Conservation (phyloP, 1,140 invertebrate species). For the Capitella teleta region DNA sequence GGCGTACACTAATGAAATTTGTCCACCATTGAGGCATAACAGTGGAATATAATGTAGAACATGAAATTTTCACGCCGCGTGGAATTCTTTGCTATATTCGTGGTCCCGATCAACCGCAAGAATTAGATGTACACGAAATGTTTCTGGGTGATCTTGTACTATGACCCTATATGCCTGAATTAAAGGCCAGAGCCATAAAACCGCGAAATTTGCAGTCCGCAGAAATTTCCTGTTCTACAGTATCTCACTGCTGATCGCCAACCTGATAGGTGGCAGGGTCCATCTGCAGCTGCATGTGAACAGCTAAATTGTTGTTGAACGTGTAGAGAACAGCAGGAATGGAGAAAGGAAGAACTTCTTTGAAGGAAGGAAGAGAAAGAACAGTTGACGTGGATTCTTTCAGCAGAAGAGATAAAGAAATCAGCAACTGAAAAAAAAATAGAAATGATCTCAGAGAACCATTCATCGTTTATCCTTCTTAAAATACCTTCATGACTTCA, state of each 20-base stretch:
- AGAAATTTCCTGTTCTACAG: too few relatives aligned
- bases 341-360: conserved; percentile 21
- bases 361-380: conserved; percentile 9
- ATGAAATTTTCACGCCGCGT: too few relatives aligned
- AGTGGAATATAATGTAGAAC: too few relatives aligned
- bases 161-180: too few relatives aligned
- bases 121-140: too few relatives aligned
- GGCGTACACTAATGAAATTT: too few relatives aligned
- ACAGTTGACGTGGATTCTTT: neutral
- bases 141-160: too few relatives aligned
- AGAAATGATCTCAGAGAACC: neutral
- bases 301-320: conserved; percentile 34
- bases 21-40: too few relatives aligned
- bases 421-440: neutral
- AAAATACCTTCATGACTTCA: conserved; percentile 30
- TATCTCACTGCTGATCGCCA: neutral
- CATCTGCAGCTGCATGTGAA: conserved; percentile 39
- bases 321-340: conserved; percentile 35
- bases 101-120: too few relatives aligned
- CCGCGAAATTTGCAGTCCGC: too few relatives aligned
- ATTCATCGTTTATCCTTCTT: neutral
- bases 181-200: too few relatives aligned
- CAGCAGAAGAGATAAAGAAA: neutral
- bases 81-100: too few relatives aligned
- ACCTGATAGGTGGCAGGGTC: conserved; percentile 42